Percentiles rank a stretch among this genome's conserved stretches.
Conservation (phyloP, 1,140 invertebrate genomes). For the Sitophilus oryzae region DNA sequence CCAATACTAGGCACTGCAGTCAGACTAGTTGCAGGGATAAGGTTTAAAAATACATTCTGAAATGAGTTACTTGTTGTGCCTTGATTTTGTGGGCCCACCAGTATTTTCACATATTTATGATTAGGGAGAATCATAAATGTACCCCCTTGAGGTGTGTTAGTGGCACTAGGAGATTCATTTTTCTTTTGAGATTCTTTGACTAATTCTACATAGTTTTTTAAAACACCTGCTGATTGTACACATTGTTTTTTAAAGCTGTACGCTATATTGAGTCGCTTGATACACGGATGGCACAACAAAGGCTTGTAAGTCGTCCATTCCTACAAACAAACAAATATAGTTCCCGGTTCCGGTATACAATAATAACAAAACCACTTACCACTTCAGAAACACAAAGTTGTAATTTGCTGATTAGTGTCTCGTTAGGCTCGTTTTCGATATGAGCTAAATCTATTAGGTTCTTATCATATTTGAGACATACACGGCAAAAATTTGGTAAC, state of each 20-base stretch:
- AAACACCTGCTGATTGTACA: slow-evolving; percentile 32
- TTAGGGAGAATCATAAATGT: slow-evolving; percentile 35
- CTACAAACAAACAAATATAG: slow-evolving; percentile 30
- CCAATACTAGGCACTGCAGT: slow-evolving; percentile 9
- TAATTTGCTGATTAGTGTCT: slow-evolving; percentile 38
- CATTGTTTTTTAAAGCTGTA: slow-evolving; percentile 39
- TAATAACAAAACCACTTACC: slow-evolving; percentile 35
- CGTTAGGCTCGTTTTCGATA: slow-evolving; percentile 35
- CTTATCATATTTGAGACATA: slow-evolving; percentile 40
- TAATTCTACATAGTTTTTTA: slow-evolving; percentile 36
- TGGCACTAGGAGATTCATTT: slow-evolving; percentile 31
- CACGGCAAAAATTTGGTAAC: slow-evolving; percentile 39
- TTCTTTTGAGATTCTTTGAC: slow-evolving; percentile 34
- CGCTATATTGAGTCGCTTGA: slow-evolving; percentile 35
- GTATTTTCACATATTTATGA: slow-evolving; percentile 37
- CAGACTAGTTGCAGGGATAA: slow-evolving; percentile 32
- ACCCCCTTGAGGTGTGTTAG: slow-evolving; percentile 15
- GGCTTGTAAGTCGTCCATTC: slow-evolving; percentile 39
- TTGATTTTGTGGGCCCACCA: slow-evolving; percentile 34
- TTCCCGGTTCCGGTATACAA: slow-evolving; percentile 16
- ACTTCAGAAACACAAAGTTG: slow-evolving; percentile 40
- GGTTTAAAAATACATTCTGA: slow-evolving; percentile 39
- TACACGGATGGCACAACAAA: slow-evolving; percentile 38
- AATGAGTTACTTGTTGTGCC: slow-evolving; percentile 25
- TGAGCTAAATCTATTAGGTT: slow-evolving; percentile 37